Conservation (phyloP, 1,140 invertebrate species). For the Drosophila tsacasi region DNA sequence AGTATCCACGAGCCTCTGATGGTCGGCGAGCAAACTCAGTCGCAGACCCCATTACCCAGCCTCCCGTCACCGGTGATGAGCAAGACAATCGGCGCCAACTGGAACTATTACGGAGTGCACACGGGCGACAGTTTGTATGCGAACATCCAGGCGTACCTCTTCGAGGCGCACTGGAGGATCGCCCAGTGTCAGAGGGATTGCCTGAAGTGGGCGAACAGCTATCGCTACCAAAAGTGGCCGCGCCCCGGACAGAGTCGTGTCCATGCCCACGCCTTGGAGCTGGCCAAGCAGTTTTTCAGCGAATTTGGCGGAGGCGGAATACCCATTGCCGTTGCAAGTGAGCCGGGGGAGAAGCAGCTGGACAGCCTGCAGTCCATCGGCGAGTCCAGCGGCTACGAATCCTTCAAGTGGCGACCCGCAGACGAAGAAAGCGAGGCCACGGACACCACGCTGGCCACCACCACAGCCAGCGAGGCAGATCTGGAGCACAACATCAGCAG, state of each 20-base stretch:
- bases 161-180: slow-evolving; percentile 92
- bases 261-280: slow-evolving; percentile 71
- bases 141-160: slow-evolving; percentile 93
- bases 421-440: slow-evolving; percentile 84
- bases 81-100: slow-evolving; percentile 84
- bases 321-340: slow-evolving; percentile 9
- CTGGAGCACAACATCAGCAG: slow-evolving; percentile 62
- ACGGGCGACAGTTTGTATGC: slow-evolving; percentile 88
- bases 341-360: slow-evolving; percentile 81
- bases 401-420: slow-evolving; percentile 89
- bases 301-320: slow-evolving; percentile 56
- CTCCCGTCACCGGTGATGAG: slow-evolving; percentile 76
- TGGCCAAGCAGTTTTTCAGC: slow-evolving; percentile 79
- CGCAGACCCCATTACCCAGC: slow-evolving; percentile 38
- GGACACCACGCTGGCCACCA: slow-evolving; percentile 44
- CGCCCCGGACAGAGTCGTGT: slow-evolving; percentile 56
- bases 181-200: slow-evolving; percentile 90
- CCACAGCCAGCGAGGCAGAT: slow-evolving; percentile 43
- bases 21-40: not conserved
- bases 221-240: slow-evolving; percentile 83
- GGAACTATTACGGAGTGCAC: slow-evolving; percentile 86
- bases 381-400: slow-evolving; percentile 94
- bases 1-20: slow-evolving; percentile 49
- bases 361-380: slow-evolving; percentile 90
- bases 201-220: slow-evolving; percentile 88